A percentile compares a stretch with the other conserved stretches of the same genome.
These are phyloP conservation scores for Branchellion lobata DNA, from an alignment of 2,888 invertebrate genomes.

Conservation along the genomic window DNA sequence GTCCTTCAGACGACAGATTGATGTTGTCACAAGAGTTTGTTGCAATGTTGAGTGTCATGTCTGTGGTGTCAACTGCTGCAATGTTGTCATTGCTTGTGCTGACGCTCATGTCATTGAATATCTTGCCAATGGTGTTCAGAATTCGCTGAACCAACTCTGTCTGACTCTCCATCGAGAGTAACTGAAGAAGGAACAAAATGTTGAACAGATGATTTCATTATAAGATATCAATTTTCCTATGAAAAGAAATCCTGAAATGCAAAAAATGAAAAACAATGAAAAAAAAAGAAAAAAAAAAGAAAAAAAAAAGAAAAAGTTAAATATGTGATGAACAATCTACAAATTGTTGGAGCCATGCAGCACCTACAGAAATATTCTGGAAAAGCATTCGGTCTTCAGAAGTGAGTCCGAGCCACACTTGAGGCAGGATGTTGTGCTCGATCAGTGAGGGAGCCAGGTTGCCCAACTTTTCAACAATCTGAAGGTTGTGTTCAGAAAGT, in stretches of 20 bases:
- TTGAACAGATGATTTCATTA: too few relatives aligned
- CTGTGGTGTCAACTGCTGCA: background rate
- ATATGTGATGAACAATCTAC: too few relatives aligned
- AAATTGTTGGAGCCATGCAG: too few relatives aligned
- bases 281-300: too few relatives aligned
- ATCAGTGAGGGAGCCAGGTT: constrained; percentile 7
- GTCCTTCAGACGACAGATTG: background rate
- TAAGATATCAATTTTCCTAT: too few relatives aligned
- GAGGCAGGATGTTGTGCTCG: constrained; percentile 6
- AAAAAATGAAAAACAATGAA: too few relatives aligned
- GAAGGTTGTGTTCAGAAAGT: too few relatives aligned
- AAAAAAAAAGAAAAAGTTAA: too few relatives aligned
- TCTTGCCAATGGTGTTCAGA: constrained; percentile 6
- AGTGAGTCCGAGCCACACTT: constrained; percentile 9
- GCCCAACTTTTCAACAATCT: constrained; percentile 9
- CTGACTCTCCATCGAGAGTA: background rate
- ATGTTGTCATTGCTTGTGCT: background rate
- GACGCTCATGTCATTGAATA: background rate
- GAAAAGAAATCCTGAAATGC: too few relatives aligned
- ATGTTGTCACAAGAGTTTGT: background rate
- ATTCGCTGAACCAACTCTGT: constrained; percentile 6
- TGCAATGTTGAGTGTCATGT: background rate
- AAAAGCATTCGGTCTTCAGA: constrained; percentile 12
- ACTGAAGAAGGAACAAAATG: too few relatives aligned
- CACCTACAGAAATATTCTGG: constrained; percentile 1